Conservation (phyloP, 2,888 invertebrate species). For the Tiliacea citrago region DNA sequence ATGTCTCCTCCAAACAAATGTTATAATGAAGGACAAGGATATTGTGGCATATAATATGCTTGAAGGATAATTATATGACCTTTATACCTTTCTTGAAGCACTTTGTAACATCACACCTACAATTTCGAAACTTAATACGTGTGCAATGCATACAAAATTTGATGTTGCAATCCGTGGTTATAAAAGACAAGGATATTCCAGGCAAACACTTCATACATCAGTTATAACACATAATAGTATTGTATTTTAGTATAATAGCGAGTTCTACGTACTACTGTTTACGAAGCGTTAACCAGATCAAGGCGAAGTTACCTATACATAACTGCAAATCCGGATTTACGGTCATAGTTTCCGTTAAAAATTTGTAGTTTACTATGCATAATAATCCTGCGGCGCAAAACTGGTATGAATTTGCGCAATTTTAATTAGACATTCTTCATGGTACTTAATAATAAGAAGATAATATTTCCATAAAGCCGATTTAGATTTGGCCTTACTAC, state of each 20-base stretch:
- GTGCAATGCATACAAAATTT: constrained; percentile 9
- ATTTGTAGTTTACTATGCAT: constrained; percentile 29
- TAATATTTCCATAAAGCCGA: constrained; percentile 19
- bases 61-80: constrained; percentile 33
- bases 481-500: too few species aligned
- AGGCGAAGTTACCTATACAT: constrained; percentile 68
- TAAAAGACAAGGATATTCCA: constrained; percentile 31
- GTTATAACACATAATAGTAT: constrained; percentile 53
- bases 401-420: constrained; percentile 18
- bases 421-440: constrained; percentile 22
- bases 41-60: constrained; percentile 16
- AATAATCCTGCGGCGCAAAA: constrained; percentile 18
- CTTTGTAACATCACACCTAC: constrained; percentile 10
- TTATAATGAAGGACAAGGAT: constrained; percentile 29
- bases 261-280: constrained; percentile 46
- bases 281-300: constrained; percentile 72
- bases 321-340: constrained; percentile 65
- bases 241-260: constrained; percentile 41
- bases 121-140: constrained; percentile 18
- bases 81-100: constrained; percentile 7
- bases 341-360: constrained; percentile 67
- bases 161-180: constrained; percentile 26
- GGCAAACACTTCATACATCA: constrained; percentile 21
- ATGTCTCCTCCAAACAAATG: constrained; percentile 1
- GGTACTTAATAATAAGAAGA: constrained; percentile 1